Evolutionary conservation across 2,113 vertebrate species (phyloP), one percentile per base, ranked within the genome.

Genomic region (Notechis scutatus): DNA sequence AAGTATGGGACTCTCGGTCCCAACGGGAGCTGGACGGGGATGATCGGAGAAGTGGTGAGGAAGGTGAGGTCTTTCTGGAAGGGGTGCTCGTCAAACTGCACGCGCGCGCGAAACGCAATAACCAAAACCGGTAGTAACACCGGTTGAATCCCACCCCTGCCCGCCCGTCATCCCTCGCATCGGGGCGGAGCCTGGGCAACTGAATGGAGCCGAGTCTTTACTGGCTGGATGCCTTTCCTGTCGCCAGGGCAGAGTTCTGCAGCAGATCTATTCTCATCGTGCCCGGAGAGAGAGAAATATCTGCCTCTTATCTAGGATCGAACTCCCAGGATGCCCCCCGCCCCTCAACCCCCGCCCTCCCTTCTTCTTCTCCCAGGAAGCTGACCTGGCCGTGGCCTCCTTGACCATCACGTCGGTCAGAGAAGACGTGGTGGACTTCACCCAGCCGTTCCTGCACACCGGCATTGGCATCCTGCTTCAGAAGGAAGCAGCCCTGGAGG

Each of bases 391-490:
- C 0, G 96, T 99, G 94, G 99, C 99, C 1, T 98, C 98, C 0
- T 93, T 99, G 90, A 99, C 99, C 0, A 92, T 98, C 91, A 99
- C 98, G 0, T 98, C 98, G 0, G 29, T 88, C 18, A 96, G 98
- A 39, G 98, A 98, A 91, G 96, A 94, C 21, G 96, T n/a, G 0
- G 97, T 99, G 47, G 98, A 98, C 93, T 98, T 99, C 97, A 98
- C 97, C 93, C 98, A 98, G 0, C 98, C 98, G 0, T 99, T 99
- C 97, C 98, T 99, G 96, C 98, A 98, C 89, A 99, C 98, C 0
- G 99, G 99, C 0, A 96, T 99, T 0, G 96, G 98, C n/a, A 99
- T 99, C 96, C 15, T 99, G 93, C 92, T 99, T 26, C 96, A 95
- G 18, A 98, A 97, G 85, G 98, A 98, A 56, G 21, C 92, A 0